A percentile compares a stretch with the other conserved stretches of the same genome.
Evolutionary conservation across 2,797 vertebrate species (phyloP).

Genomic region (Gymnoscopelus microlampas): DNA sequence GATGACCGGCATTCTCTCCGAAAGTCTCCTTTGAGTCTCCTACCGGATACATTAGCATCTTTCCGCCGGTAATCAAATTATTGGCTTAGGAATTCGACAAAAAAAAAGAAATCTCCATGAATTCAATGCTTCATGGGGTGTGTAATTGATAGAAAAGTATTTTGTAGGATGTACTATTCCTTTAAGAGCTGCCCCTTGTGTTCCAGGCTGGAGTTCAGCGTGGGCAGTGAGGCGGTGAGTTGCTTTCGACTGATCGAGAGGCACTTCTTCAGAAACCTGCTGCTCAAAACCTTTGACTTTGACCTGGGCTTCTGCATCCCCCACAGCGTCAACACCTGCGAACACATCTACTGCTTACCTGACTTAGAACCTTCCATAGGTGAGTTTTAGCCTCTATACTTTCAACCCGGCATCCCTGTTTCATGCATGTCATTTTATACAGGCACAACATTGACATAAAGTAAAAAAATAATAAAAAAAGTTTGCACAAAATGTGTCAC

Average conservation of each 20-base stretch:
- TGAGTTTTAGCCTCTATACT: constrained; percentile 50
- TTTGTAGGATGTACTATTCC: neutral
- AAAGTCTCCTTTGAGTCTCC: too few relatives aligned
- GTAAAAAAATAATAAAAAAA: too few relatives aligned
- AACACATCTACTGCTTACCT: constrained; percentile 92
- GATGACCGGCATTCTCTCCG: too few relatives aligned
- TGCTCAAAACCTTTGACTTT: constrained; percentile 93
- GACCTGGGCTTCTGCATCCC: constrained; percentile 95
- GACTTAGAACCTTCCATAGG: constrained; percentile 88
- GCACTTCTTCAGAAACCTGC: constrained; percentile 88
- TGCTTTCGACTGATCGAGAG: constrained; percentile 91
- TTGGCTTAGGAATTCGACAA: too few relatives aligned
- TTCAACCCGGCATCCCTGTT: neutral
- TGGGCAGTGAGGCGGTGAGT: constrained; percentile 88
- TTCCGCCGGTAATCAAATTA: too few relatives aligned
- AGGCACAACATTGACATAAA: too few relatives aligned
- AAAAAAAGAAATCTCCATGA: too few relatives aligned
- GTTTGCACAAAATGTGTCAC: too few relatives aligned
- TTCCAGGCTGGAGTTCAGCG: constrained; percentile 89
- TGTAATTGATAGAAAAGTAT: too few relatives aligned
- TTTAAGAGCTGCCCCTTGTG: neutral
- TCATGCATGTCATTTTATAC: too few relatives aligned
- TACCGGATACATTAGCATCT: too few relatives aligned
- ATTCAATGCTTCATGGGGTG: too few relatives aligned
- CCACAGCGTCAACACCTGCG: constrained; percentile 91